Percentiles rank a stretch among this genome's conserved stretches.
phyloP scores from a whole-genome alignment of 2,113 vertebrate species.

The Trinectes maculatus region DNA sequence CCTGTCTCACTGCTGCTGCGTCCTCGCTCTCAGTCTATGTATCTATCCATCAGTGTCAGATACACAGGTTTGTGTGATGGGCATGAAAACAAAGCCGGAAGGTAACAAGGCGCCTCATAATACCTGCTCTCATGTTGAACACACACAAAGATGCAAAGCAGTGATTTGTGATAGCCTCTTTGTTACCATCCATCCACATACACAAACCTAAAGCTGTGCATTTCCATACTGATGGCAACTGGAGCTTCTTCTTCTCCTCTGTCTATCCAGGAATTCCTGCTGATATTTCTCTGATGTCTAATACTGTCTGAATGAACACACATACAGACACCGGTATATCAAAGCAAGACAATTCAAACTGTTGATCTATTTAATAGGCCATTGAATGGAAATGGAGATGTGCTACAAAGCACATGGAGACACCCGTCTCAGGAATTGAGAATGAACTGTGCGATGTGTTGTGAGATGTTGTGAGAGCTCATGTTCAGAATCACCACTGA shows the following conservation, averaged over 20 bases:
- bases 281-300: slow-evolving; percentile 68
- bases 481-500: slow-evolving; percentile 35
- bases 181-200: slow-evolving; percentile 16
- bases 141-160: slow-evolving; percentile 36
- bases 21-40: slow-evolving; percentile 40
- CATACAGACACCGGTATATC: slow-evolving; percentile 28
- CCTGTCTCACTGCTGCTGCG: slow-evolving; percentile 21
- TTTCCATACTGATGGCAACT: slow-evolving; percentile 36
- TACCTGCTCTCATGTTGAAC: slow-evolving; percentile 46
- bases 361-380: slow-evolving; percentile 10
- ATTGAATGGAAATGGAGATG: neutral
- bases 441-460: slow-evolving; percentile 11
- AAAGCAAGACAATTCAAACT: neutral
- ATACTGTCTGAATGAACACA: slow-evolving; percentile 58
- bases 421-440: neutral
- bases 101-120: slow-evolving; percentile 58
- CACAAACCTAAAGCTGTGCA: slow-evolving; percentile 41
- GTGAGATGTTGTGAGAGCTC: slow-evolving; percentile 44
- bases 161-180: slow-evolving; percentile 27
- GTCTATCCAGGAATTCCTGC: slow-evolving; percentile 67
- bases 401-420: neutral
- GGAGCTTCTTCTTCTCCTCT: slow-evolving; percentile 27
- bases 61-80: slow-evolving; percentile 37
- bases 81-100: slow-evolving; percentile 54
- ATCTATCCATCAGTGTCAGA: slow-evolving; percentile 68